phyloP scores from a whole-genome alignment of 2,888 invertebrate genomes.

The Tupiocoris notatus region DNA sequence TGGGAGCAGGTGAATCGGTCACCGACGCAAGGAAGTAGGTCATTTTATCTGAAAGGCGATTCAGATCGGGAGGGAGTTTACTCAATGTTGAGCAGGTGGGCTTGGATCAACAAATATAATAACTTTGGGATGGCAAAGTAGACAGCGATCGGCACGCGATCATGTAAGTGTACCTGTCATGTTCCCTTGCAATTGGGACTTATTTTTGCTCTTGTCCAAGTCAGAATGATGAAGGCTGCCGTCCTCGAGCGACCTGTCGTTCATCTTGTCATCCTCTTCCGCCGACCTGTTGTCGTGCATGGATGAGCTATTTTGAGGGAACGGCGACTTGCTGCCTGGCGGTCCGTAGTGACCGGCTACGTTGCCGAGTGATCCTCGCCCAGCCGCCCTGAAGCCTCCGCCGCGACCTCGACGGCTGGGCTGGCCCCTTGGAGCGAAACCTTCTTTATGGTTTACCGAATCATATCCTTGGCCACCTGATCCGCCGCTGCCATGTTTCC shows the following conservation, averaged over 20 bases:
- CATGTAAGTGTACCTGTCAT: slow-evolving; percentile 36
- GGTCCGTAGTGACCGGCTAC: slow-evolving; percentile 52
- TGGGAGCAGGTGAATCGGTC: no score
- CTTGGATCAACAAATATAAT: no score
- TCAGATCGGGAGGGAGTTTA: no score
- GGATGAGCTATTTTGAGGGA: slow-evolving; percentile 1
- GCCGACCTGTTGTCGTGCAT: slow-evolving; percentile 19
- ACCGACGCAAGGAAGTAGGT: no score
- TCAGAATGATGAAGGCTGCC: neutral
- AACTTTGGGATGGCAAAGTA: no score
- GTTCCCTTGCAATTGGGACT: slow-evolving; percentile 14
- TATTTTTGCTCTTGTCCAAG: slow-evolving; percentile 28
- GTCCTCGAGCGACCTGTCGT: slow-evolving; percentile 11
- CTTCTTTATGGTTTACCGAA: slow-evolving; percentile 54
- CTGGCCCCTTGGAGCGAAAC: slow-evolving; percentile 83
- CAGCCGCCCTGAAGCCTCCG: slow-evolving; percentile 56
- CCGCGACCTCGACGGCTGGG: slow-evolving; percentile 84
- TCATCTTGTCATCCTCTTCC: slow-evolving; percentile 19
- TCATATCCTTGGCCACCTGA: slow-evolving; percentile 10
- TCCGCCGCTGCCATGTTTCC: slow-evolving; percentile 36
- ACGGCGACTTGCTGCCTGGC: slow-evolving; percentile 53
- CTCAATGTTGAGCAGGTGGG: no score
- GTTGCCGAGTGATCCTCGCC: slow-evolving; percentile 57
- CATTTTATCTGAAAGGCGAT: no score
- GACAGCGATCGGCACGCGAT: no score